These are phyloP conservation scores for Pseudococcus jackbeardsleyi DNA, from an alignment of 2,888 invertebrate genomes.

Conservation along the genomic window DNA sequence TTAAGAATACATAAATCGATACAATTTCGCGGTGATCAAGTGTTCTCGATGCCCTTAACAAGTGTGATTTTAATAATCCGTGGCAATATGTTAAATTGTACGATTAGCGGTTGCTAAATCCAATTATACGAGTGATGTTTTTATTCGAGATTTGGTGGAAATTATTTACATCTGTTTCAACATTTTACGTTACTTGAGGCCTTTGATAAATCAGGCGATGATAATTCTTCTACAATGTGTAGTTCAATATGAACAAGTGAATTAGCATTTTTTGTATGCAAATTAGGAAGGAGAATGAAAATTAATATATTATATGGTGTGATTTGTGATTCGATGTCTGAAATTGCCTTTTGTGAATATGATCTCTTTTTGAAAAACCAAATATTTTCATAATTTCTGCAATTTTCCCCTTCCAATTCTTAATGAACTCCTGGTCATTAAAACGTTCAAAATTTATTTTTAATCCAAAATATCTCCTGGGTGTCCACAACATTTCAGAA, in stretches of 20 bases:
- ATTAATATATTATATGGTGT: too few species aligned
- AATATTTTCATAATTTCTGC: too few species aligned
- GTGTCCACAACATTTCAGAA: too few species aligned
- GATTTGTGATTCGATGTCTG: too few species aligned
- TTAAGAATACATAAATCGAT: neutral
- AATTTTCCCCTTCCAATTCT: too few species aligned
- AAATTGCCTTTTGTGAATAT: too few species aligned
- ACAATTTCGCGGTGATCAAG: constrained; percentile 17
- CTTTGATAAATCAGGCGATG: constrained; percentile 20
- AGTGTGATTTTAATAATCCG: constrained; percentile 28
- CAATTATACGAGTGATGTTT: neutral
- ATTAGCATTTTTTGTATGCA: neutral
- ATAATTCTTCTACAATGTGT: neutral
- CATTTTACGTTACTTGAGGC: neutral
- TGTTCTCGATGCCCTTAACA: neutral
- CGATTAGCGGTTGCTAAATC: constrained; percentile 14
- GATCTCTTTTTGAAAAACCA: too few species aligned
- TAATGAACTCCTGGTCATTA: too few species aligned
- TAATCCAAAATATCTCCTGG: too few species aligned
- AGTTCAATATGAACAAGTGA: neutral
- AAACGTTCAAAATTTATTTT: too few species aligned
- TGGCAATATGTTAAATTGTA: constrained; percentile 48
- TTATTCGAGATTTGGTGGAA: neutral
- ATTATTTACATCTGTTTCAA: constrained; percentile 1
- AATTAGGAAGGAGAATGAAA: neutral